These are phyloP conservation scores for Brienomyrus brachyistius DNA, from an alignment of 2,113 vertebrate genomes.

Conservation along the genomic window DNA sequence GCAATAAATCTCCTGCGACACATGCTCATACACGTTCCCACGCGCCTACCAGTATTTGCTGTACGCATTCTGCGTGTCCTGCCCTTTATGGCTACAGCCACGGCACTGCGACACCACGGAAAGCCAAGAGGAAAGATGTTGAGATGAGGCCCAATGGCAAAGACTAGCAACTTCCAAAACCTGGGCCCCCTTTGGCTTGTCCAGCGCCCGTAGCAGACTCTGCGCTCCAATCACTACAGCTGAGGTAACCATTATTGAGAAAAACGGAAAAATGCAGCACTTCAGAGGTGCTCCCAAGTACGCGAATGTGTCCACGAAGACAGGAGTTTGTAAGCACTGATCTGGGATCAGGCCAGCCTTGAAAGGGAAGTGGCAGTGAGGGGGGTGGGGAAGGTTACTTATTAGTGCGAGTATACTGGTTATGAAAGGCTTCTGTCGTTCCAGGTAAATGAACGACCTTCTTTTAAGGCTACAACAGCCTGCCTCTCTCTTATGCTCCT, in stretches of 20 bases:
- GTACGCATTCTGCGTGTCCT: not conserved
- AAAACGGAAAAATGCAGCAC: not conserved
- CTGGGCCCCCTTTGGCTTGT: not conserved
- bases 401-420: not conserved
- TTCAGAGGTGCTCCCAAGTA: not conserved
- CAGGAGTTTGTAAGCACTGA: not conserved
- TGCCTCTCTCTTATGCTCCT: not conserved
- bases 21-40: not conserved
- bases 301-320: not conserved
- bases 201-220: not conserved
- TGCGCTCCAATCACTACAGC: not conserved
- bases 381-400: not conserved
- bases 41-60: not conserved
- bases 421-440: not conserved
- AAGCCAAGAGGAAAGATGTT: not conserved
- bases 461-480: not conserved
- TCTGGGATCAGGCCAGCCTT: not conserved
- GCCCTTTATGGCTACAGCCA: not conserved
- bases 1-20: not conserved
- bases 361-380: not conserved
- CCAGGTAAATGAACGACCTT: not conserved
- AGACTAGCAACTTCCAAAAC: not conserved
- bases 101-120: not conserved
- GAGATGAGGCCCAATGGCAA: not conserved
- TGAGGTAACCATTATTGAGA: not conserved